A percentile compares a stretch with the other conserved stretches of the same genome.
phyloP scores from a whole-genome alignment of 2,888 invertebrate species.

The Callyntrura sp. region DNA sequence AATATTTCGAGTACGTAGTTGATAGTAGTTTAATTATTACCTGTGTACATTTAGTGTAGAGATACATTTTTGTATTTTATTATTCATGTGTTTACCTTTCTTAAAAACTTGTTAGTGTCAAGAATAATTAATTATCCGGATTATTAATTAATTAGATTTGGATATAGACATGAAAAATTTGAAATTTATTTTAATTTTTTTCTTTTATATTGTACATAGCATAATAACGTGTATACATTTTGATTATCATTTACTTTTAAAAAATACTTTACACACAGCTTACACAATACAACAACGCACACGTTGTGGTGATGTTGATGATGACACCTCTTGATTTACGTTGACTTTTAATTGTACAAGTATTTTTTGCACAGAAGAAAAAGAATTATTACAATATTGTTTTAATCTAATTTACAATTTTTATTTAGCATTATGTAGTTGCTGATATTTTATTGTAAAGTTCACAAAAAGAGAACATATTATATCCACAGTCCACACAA shows the following conservation, averaged over 20 bases:
- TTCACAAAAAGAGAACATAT: neutral
- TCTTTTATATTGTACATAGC: too few species aligned
- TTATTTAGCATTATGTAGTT: neutral
- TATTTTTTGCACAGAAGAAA: slow-evolving; percentile 6
- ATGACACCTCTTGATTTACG: neutral
- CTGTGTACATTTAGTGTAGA: neutral
- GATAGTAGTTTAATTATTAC: neutral
- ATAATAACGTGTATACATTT: neutral
- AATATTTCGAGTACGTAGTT: neutral
- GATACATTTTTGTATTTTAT: neutral
- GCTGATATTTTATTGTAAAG: slow-evolving; percentile 35
- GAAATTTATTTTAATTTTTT: neutral
- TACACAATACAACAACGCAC: neutral
- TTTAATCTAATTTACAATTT: neutral
- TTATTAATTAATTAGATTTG: too few species aligned
- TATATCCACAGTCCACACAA: too few species aligned
- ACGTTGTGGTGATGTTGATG: neutral
- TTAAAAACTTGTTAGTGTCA: too few species aligned
- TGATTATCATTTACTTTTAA: neutral
- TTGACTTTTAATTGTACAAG: neutral
- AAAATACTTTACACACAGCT: too few species aligned
- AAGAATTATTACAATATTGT: too few species aligned
- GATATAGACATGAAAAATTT: too few species aligned
- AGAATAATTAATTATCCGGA: too few species aligned
- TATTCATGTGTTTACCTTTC: too few species aligned